Percentiles rank a stretch among this genome's conserved stretches.
Conservation (phyloP, 35 echinoderm and acorn worm species). For the Heliocidaris erythrogramma region DNA sequence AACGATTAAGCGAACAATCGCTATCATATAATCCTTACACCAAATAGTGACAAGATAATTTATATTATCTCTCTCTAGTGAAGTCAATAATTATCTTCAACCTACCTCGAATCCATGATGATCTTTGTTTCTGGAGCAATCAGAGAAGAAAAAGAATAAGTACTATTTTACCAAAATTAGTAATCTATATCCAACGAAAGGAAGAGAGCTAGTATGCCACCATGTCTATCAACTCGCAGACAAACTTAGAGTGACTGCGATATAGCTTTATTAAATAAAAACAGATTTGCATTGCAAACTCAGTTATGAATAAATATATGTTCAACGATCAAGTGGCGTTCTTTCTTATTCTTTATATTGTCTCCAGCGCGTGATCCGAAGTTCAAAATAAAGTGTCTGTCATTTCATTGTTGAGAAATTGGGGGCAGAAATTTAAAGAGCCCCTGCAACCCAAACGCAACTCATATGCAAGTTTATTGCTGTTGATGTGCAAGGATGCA, state of each 20-base stretch:
- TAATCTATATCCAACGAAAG: too few relatives aligned
- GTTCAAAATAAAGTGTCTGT: not conserved
- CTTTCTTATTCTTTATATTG: not conserved
- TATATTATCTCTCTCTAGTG: not conserved
- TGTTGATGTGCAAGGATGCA: too few relatives aligned
- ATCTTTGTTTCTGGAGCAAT: not conserved
- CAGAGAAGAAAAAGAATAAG: not conserved
- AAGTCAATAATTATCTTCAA: not conserved
- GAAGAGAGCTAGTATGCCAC: not conserved
- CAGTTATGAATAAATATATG: slow-evolving; percentile 12
- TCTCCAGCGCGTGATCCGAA: not conserved
- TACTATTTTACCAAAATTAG: not conserved
- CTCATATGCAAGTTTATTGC: too few relatives aligned
- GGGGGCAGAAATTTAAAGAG: too few relatives aligned
- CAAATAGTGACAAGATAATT: not conserved
- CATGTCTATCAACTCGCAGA: not conserved
- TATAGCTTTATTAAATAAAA: not conserved
- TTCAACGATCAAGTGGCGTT: not conserved
- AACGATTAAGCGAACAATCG: not conserved
- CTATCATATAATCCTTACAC: not conserved
- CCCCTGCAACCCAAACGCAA: too few relatives aligned
- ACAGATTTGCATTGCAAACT: not conserved
- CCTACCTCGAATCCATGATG: not conserved
- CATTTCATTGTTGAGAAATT: not conserved
- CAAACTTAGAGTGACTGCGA: not conserved